These are phyloP conservation scores for Tuta absoluta DNA, from an alignment of 2,888 invertebrate species.

Conservation along the genomic window DNA sequence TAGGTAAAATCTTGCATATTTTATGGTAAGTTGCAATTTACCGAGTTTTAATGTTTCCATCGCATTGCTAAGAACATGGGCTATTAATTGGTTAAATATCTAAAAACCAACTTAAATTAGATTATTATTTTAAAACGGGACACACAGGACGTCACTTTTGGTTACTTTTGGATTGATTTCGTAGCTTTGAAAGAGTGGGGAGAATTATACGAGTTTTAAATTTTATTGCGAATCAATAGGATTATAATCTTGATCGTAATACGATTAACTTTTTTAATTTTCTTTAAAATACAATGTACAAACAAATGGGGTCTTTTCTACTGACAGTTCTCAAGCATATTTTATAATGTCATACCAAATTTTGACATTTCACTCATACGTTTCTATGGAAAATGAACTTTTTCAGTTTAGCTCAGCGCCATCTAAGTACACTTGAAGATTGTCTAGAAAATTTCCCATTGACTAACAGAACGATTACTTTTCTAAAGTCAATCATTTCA, in stretches of 20 bases:
- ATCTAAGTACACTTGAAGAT: too few species aligned
- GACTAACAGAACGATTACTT: too few species aligned
- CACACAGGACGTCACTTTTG: neutral
- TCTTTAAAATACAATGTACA: neutral
- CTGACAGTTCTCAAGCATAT: too few species aligned
- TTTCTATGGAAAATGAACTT: too few species aligned
- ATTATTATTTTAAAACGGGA: neutral
- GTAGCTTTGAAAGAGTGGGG: too few species aligned
- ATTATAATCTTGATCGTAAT: neutral
- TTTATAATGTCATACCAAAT: too few species aligned
- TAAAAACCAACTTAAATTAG: neutral
- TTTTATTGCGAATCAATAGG: neutral
- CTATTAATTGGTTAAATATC: neutral
- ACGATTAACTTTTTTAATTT: constrained; percentile 1
- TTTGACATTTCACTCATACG: too few species aligned
- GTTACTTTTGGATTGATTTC: neutral
- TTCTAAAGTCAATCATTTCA: neutral
- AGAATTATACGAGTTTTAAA: neutral
- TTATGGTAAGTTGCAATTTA: constrained; percentile 28
- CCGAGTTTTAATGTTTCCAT: constrained; percentile 6
- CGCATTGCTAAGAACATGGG: constrained; percentile 4
- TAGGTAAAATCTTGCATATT: constrained; percentile 35
- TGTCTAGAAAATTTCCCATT: too few species aligned
- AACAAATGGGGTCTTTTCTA: too few species aligned
- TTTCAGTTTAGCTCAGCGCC: too few species aligned